Conservation (phyloP, 2,797 vertebrate genomes). For the Pogoniulus pusillus region DNA sequence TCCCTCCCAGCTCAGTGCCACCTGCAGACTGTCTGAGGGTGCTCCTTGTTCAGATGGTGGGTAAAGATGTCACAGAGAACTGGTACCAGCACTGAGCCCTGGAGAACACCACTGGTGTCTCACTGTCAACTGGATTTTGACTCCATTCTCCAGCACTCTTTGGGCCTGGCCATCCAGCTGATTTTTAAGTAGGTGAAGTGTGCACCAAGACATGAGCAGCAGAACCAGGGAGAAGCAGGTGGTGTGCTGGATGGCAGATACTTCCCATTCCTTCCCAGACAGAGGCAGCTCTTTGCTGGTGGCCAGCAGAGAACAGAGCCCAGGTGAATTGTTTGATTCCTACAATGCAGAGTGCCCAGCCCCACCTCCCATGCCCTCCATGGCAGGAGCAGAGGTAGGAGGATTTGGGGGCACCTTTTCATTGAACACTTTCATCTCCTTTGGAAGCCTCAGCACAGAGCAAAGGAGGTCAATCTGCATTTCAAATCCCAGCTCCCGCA, state of each 20-base stretch:
- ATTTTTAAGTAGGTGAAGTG: too few species aligned
- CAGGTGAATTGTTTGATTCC: background rate
- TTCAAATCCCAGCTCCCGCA: background rate
- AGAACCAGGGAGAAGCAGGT: background rate
- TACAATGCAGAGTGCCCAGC: accelerated
- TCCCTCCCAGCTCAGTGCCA: too few species aligned
- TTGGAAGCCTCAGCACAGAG: background rate
- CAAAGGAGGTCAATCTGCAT: background rate
- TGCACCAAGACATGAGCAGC: too few species aligned
- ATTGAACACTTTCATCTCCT: background rate
- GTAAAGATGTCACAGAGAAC: too few species aligned
- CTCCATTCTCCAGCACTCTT: too few species aligned
- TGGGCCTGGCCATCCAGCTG: too few species aligned
- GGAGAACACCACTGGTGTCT: too few species aligned
- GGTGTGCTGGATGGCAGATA: background rate
- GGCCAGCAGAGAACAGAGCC: background rate
- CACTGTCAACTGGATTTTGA: too few species aligned
- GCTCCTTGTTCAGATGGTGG: too few species aligned
- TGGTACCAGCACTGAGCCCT: too few species aligned
- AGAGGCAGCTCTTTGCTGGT: background rate
- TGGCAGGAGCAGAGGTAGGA: background rate
- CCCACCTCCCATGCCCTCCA: background rate
- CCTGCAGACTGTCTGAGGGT: too few species aligned
- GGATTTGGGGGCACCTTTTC: background rate
- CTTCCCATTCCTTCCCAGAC: background rate